These are phyloP conservation scores for Oryzias javanicus DNA, from an alignment of 2,113 vertebrate species.

Conservation along the genomic window DNA sequence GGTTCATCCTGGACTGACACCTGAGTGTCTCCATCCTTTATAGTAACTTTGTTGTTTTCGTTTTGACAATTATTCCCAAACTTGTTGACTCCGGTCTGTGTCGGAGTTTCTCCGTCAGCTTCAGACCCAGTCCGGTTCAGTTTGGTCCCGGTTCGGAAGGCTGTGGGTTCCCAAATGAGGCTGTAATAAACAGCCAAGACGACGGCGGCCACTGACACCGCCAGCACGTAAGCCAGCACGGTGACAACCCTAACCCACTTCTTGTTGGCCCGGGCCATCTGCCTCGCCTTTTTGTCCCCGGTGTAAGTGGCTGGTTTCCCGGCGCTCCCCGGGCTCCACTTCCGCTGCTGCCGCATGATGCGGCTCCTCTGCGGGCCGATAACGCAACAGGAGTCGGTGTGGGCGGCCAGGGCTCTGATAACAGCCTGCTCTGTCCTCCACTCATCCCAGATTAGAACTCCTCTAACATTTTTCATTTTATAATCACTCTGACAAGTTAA, in stretches of 20 bases:
- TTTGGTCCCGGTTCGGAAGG: conserved; percentile 1
- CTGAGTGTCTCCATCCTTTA: neutral
- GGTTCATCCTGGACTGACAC: neutral
- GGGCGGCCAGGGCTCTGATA: neutral
- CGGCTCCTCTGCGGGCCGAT: neutral
- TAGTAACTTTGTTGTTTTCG: neutral
- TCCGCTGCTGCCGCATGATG: conserved; percentile 82
- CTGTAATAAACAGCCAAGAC: conserved; percentile 91
- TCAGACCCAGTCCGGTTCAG: neutral
- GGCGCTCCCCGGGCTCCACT: conserved; percentile 72
- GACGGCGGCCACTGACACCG: conserved; percentile 88
- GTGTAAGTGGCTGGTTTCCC: conserved; percentile 85
- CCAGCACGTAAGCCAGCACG: conserved; percentile 87
- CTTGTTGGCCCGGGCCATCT: conserved; percentile 88
- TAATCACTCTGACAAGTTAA: neutral
- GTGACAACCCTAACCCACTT: conserved; percentile 91
- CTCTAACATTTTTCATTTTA: neutral
- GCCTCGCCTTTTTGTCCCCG: conserved; percentile 88
- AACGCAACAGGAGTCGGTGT: neutral
- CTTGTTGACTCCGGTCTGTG: neutral
- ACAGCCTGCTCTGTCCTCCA: neutral
- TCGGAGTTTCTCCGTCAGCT: neutral
- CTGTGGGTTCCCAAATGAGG: conserved; percentile 86
- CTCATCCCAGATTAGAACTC: neutral
- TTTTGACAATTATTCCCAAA: neutral